Base-by-base conservation (phyloP, 2,113 vertebrate species). In the Cacatua alba region DNA sequence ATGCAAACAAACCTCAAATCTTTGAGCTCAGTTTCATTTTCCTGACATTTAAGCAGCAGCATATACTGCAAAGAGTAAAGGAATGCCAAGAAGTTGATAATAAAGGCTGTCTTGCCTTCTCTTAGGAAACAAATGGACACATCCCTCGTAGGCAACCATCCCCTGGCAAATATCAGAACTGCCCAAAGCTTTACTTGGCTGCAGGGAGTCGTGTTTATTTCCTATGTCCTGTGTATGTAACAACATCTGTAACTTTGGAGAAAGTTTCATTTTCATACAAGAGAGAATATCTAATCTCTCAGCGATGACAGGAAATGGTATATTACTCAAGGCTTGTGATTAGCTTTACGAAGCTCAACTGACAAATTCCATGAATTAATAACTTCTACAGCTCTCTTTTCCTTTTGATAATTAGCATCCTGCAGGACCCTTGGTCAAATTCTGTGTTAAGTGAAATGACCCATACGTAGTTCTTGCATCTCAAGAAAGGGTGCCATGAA, bases 401-500 rank as follows among this genome's bases (percentile, higher is more conserved):
- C 35, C 52, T 88, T 94, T 90, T 82, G 76, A 29, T 89, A 95
- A 95, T 88, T 93, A 97, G 77, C 68, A 92, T 26, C 41, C 44
- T 81, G 48, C 49, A 81, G 17, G 43, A 71, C 29, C 19, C 20
- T 19, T 6, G 52, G 33, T 48, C 37, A 79, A 55, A 68, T 55
- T 28, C 55, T 55, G 21, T 20, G 16, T 43, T 59, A 46, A 63
- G 37, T 46, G 67, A 86, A 86, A 90, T 65, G 52, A 79, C 15
- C 28, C 23, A 39, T 4, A 68, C 3, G 9, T 43, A 94, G 74
- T 35, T 62, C 41, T 46, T 75, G 35, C 3, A 4, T 39, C 51
- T 71, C 20, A 39, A 90, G 41, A 86, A 80, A 86, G 81, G 20
- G 11, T 65, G 21, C 19, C 25, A 31, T 3, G 2, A 89, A 86